Evolutionary conservation across 2,113 vertebrate genomes (phyloP).

Genomic region (Stegostoma tigrinum): DNA sequence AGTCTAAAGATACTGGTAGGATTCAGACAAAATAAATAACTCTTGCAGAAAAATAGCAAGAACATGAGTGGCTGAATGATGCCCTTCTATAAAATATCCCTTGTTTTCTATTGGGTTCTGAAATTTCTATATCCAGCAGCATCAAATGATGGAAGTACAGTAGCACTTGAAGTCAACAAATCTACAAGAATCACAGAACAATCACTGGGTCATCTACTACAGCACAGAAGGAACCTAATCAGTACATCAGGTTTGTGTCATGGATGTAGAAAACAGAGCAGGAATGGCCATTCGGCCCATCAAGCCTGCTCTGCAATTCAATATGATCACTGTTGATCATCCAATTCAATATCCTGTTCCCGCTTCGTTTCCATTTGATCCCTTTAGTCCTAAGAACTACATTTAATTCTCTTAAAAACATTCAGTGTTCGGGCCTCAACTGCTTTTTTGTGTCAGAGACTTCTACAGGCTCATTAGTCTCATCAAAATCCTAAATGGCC

Average conservation of each 20-base stretch:
- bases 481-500: too few species aligned
- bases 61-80: background rate
- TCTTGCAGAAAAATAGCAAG: background rate
- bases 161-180: background rate
- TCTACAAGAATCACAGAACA: background rate
- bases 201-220: background rate
- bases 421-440: too few species aligned
- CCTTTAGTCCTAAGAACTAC: too few species aligned
- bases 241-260: background rate
- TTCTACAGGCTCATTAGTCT: too few species aligned
- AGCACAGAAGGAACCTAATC: background rate
- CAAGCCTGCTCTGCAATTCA: too few species aligned
- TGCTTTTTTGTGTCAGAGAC: too few species aligned
- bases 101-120: background rate
- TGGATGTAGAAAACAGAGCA: too few species aligned
- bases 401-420: too few species aligned
- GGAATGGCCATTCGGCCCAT: too few species aligned
- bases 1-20: background rate
- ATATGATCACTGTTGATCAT: too few species aligned
- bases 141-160: background rate
- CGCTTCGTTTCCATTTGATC: too few species aligned
- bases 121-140: background rate
- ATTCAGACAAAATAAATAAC: background rate
- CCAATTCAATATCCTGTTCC: too few species aligned
- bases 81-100: background rate